Evolutionary conservation across 1,140 invertebrate species (phyloP).

Genomic region (Geopemphigus sp.): DNA sequence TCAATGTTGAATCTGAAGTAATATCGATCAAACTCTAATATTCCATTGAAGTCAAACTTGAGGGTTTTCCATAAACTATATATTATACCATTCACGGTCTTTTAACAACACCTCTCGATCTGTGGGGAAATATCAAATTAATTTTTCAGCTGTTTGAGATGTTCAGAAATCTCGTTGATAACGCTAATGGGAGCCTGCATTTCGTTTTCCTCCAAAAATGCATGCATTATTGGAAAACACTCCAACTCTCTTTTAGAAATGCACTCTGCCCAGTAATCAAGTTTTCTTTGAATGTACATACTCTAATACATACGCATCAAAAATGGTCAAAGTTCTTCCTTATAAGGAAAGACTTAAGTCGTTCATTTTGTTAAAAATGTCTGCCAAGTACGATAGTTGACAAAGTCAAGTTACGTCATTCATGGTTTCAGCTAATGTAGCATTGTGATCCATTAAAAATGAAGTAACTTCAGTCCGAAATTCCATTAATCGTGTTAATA

Average conservation of each 20-base stretch:
- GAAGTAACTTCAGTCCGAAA: no score
- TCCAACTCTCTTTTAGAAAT: background rate
- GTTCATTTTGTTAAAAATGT: constrained; percentile 15
- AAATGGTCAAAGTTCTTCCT: constrained; percentile 4
- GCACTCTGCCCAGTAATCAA: constrained; percentile 5
- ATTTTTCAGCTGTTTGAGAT: constrained; percentile 7
- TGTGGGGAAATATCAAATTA: constrained; percentile 3
- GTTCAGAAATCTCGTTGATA: background rate
- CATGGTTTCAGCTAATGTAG: background rate
- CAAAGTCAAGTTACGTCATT: constrained; percentile 4
- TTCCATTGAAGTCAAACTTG: constrained; percentile 5
- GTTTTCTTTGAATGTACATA: constrained; percentile 1
- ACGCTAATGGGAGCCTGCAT: background rate
- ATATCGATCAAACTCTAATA: constrained; percentile 20
- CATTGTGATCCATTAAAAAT: no score
- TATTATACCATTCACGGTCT: background rate
- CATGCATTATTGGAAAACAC: constrained; percentile 4
- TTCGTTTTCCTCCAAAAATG: background rate
- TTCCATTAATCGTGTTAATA: no score
- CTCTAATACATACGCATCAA: background rate
- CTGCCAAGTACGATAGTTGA: constrained; percentile 9
- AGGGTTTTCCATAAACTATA: background rate
- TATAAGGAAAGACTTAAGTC: background rate
- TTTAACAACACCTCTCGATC: background rate
- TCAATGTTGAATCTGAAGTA: background rate